Evolutionary conservation across 2,888 invertebrate species (phyloP).

Genomic region (Gonocerus acuteangulatus): DNA sequence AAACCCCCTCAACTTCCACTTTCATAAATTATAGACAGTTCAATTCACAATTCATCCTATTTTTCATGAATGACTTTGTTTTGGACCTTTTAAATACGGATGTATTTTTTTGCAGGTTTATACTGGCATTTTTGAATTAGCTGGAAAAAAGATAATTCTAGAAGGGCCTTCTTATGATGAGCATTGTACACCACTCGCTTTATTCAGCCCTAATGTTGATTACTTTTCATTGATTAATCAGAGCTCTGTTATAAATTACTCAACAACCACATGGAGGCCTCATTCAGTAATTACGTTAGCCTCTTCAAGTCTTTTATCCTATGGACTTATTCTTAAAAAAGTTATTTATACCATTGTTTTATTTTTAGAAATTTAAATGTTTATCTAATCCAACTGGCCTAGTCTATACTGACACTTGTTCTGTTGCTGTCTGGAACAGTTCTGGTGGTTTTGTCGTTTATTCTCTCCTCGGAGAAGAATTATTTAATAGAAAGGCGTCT

Average conservation of each 20-base stretch:
- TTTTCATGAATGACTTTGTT: too few relatives aligned
- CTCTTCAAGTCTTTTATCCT: neutral
- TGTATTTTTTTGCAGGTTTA: conserved; percentile 11
- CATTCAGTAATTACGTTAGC: conserved; percentile 6
- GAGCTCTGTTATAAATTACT: neutral
- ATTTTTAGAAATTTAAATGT: conserved; percentile 4
- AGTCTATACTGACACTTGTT: neutral
- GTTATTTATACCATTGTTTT: neutral
- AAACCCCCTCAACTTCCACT: too few relatives aligned
- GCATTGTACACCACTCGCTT: neutral
- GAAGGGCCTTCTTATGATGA: conserved; percentile 3
- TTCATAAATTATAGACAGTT: too few relatives aligned
- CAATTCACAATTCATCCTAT: too few relatives aligned
- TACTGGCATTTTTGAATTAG: conserved; percentile 1
- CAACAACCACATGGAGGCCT: neutral
- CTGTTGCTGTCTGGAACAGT: conserved; percentile 10
- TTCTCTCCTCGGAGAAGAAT: conserved; percentile 7
- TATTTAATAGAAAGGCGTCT: neutral
- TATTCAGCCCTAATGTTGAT: conserved; percentile 5
- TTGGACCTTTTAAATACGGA: too few relatives aligned
- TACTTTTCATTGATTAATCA: conserved; percentile 8
- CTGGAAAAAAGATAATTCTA: conserved; percentile 1
- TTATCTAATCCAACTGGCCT: neutral
- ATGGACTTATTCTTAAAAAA: neutral
- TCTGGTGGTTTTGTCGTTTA: conserved; percentile 5